Conservation (phyloP, 1,140 invertebrate species). For the Achroia grisella region DNA sequence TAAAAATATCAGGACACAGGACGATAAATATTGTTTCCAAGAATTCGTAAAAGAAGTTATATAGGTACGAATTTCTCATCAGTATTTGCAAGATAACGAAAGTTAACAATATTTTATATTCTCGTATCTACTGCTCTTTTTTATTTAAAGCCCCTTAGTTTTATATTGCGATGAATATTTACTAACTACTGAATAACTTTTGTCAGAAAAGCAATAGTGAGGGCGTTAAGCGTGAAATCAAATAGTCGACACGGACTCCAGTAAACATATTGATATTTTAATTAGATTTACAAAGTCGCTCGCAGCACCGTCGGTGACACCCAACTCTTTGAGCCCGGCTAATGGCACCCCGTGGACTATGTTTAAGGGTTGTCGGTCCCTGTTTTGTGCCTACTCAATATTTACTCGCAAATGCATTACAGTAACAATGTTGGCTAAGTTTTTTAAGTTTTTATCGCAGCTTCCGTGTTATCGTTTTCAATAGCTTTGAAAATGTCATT, state of each 20-base stretch:
- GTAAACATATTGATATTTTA: slow-evolving; percentile 72
- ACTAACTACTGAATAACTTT: too few species aligned
- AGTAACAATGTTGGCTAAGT: slow-evolving; percentile 68
- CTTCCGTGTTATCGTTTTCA: slow-evolving; percentile 72
- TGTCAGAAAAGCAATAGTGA: slow-evolving; percentile 10
- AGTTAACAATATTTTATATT: too few species aligned
- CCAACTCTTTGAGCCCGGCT: slow-evolving; percentile 68
- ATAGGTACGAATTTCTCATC: too few species aligned
- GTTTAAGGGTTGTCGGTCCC: slow-evolving; percentile 64
- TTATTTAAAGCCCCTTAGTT: too few species aligned
- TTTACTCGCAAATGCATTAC: slow-evolving; percentile 72
- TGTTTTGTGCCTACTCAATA: slow-evolving; percentile 67
- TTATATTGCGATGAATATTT: too few species aligned
- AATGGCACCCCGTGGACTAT: slow-evolving; percentile 68
- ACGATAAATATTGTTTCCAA: slow-evolving; percentile 39
- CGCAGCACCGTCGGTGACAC: slow-evolving; percentile 50
- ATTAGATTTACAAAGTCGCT: slow-evolving; percentile 72
- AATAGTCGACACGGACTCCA: slow-evolving; percentile 62
- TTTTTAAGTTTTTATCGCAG: slow-evolving; percentile 66
- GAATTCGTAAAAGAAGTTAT: slow-evolving; percentile 10
- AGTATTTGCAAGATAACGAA: too few species aligned
- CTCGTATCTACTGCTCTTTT: too few species aligned
- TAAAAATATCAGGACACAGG: slow-evolving; percentile 32
- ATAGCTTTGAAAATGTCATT: slow-evolving; percentile 62
- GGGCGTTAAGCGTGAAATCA: slow-evolving; percentile 65